phyloP scores from a whole-genome alignment of 2,797 vertebrate species.

The Malurus splendens region DNA sequence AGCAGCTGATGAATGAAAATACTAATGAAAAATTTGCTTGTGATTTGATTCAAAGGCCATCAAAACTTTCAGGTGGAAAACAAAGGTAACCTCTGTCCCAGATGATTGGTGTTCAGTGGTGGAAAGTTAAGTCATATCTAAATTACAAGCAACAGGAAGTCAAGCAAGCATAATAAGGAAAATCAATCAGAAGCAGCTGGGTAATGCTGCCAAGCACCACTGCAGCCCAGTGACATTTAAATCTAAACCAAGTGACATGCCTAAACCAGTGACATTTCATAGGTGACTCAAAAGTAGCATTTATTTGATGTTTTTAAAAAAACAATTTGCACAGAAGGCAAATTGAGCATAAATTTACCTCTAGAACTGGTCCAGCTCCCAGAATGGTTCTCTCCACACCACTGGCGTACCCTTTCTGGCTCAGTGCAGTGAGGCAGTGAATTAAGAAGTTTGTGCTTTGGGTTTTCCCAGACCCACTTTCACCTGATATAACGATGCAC shows the following conservation, averaged over 20 bases:
- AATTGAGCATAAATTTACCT: constrained; percentile 76
- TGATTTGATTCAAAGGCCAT: background rate
- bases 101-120: background rate
- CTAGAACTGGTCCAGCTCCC: constrained; percentile 93
- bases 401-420: constrained; percentile 96
- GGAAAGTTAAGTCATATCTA: background rate
- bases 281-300: background rate
- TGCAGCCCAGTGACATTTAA: background rate
- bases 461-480: constrained; percentile 97
- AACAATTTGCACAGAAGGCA: background rate
- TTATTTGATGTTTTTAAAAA: background rate
- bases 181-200: background rate
- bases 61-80: background rate
- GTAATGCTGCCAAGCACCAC: background rate
- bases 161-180: background rate
- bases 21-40: background rate
- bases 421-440: constrained; percentile 94
- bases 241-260: background rate
- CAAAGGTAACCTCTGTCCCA: background rate
- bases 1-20: background rate
- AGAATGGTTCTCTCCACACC: constrained; percentile 97
- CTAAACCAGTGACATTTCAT: background rate
- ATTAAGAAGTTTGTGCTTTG: constrained; percentile 99
- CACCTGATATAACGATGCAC: constrained; percentile 97
- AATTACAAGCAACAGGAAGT: constrained; percentile 32